Base-by-base conservation (phyloP, 2,113 vertebrate species). In the Varanus komodoensis region DNA sequence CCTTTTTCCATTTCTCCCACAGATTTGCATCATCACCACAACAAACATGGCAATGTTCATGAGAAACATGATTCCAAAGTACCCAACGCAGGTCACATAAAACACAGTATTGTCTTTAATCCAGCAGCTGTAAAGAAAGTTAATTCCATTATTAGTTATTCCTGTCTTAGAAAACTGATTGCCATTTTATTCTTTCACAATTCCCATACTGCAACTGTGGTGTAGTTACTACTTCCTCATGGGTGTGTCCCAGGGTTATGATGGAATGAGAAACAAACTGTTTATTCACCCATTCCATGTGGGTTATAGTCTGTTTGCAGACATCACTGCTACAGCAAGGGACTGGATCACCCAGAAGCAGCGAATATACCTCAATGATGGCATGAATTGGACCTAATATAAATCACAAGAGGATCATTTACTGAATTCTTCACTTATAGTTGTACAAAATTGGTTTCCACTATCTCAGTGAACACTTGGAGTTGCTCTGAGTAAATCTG, bases 11-110 rank as follows among this genome's bases (percentile, higher is more conserved):
- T 99, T 99, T 93, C 99, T 98, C 3, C 99, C 99, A 0, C 99
- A 99, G 94, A 99, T 99, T 95, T 99, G 99, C 92, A 98, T 97
- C 98, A 99, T 98, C 61, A 99, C 99, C 96, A 99, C 99, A 15
- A 99, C 96, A 92, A 99, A 99, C 99, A 99, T 99, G 97, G 99
- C 98, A 0, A 99, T 93, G 3, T 99, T 99, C 92, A 99, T 96
- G 50, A 99, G 97, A 87, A 99, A 99, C 95, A 99, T 96, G 89
- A 99, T 92, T 87, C 97, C 98, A 88, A 99, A 99, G 95, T 99
- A 99, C 38, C 97, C 98, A 0, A 98, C 98, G 38, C 98, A 98
- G 81, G 98, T 98, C 93, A 97, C 95, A 27, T 99, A 99, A 96
- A 99, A 99, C 0, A 99, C 97, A 7, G 96, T 91, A 0, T 90